A percentile compares a stretch with the other conserved stretches of the same genome.
These are phyloP conservation scores for Dendrolimus houi DNA, from an alignment of 2,888 invertebrate species.

Conservation along the genomic window DNA sequence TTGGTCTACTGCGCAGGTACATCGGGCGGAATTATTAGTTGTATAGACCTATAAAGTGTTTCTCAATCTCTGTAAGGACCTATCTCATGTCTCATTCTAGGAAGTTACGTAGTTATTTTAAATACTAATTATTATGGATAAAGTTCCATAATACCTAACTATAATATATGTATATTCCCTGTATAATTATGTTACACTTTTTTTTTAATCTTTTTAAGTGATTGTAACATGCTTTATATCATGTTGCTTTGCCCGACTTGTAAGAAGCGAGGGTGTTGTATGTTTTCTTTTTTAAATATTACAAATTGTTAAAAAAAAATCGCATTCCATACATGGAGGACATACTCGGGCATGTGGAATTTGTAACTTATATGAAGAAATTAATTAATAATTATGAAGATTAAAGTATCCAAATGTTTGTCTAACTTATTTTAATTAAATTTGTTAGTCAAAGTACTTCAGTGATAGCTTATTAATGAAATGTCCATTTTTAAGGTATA, in stretches of 20 bases:
- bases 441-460: no score
- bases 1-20: no score
- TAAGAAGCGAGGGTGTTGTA: slow-evolving; percentile 11
- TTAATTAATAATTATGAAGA: slow-evolving; percentile 13
- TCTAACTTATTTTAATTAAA: no score
- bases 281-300: slow-evolving; percentile 10
- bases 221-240: slow-evolving; percentile 31
- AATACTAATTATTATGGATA: neutral
- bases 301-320: slow-evolving; percentile 18
- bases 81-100: neutral
- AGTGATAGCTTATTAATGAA: no score
- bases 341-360: slow-evolving; percentile 18
- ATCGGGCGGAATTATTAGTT: no score
- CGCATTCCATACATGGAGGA: slow-evolving; percentile 48
- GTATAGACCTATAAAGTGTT: no score
- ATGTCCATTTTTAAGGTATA: no score
- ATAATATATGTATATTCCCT: slow-evolving; percentile 41
- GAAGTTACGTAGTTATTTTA: neutral
- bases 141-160: slow-evolving; percentile 5
- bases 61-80: neutral
- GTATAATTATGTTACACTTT: slow-evolving; percentile 26
- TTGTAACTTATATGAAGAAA: slow-evolving; percentile 12
- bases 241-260: slow-evolving; percentile 10
- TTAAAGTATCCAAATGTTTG: no score
- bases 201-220: slow-evolving; percentile 37